A percentile compares a stretch with the other conserved stretches of the same genome.
These are phyloP conservation scores for Anolis apletophallus DNA, from an alignment of 2,797 vertebrate species.

Conservation along the genomic window DNA sequence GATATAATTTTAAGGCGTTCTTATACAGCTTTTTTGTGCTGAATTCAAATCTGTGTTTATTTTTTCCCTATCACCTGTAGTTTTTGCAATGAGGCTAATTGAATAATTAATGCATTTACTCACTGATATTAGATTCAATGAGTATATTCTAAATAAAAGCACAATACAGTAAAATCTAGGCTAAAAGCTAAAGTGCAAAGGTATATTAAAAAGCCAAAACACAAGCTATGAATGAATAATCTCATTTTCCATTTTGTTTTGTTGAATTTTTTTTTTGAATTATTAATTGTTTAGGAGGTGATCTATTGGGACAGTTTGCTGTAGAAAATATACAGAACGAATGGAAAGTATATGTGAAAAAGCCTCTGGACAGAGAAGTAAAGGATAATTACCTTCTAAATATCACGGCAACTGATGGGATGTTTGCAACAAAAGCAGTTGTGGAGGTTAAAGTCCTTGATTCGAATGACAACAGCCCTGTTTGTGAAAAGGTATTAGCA, in stretches of 20 bases:
- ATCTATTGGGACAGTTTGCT: conserved; percentile 94
- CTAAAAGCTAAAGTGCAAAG: too few relatives aligned
- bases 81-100: too few relatives aligned
- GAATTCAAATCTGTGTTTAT: too few relatives aligned
- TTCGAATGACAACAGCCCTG: conserved; percentile 96
- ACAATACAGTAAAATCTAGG: too few relatives aligned
- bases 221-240: background rate
- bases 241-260: background rate
- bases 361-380: conserved; percentile 92
- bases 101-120: too few relatives aligned
- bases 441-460: conserved; percentile 99
- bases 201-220: too few relatives aligned
- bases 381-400: conserved; percentile 96
- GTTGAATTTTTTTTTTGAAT: conserved; percentile 44
- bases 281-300: conserved; percentile 85
- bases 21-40: too few relatives aligned
- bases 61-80: too few relatives aligned
- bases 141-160: too few relatives aligned
- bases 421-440: conserved; percentile 91
- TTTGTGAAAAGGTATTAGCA: conserved; percentile 92
- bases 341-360: conserved; percentile 97
- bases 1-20: too few relatives aligned
- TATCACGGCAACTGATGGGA: conserved; percentile 95
- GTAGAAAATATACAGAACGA: conserved; percentile 93
- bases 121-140: too few relatives aligned